Evolutionary conservation across 2,888 invertebrate species (phyloP), one percentile per base, ranked within the genome.

Genomic region (Eupithecia abbreviata): DNA sequence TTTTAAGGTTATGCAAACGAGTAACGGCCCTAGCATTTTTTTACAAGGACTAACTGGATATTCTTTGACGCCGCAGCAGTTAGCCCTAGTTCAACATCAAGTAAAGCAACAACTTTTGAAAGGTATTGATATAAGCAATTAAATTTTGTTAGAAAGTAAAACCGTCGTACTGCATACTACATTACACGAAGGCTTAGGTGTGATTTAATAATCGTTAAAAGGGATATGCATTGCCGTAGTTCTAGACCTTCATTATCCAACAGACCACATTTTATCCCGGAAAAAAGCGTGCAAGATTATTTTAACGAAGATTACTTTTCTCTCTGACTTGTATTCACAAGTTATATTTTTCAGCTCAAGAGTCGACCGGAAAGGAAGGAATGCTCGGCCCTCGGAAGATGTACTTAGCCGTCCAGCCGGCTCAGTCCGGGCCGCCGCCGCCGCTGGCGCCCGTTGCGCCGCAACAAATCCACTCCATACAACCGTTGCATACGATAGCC

Each of bases 21-120:
- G 96, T 76, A 97, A 97, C 84, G 98, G 98, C 0, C 98, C 98
- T 4, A 96, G 98, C 84, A 98, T 98, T 83, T 97, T 98, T 13
- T 91, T 98, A 74, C 98, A 98, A 89, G 98, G 98, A 12, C 92
- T 98, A 45, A 97, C 98, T 82, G 98, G 98, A 0, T 97, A 97
- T 78, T 97, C 98, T 82, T 97, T 98, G 82, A 97, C 98, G 0
- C 97, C 97, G 2, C 97, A 97, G 81, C 98, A 98, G 89, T 90
- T 98, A 83, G 96, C 97, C 4, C 96, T 98, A 77, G 97, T 98
- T 0, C 98, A 98, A 86, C 97, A 98, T 83, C 98, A 98, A 95
- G 98, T 98, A 30, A 98, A 98, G 90, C 98, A 98, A 85, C 98
- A 98, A 88, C 92, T 98, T 73, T 93, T 98, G 72, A 98, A 98